phyloP scores from a whole-genome alignment of 2,888 invertebrate species.

The Harpalus rubripes region DNA sequence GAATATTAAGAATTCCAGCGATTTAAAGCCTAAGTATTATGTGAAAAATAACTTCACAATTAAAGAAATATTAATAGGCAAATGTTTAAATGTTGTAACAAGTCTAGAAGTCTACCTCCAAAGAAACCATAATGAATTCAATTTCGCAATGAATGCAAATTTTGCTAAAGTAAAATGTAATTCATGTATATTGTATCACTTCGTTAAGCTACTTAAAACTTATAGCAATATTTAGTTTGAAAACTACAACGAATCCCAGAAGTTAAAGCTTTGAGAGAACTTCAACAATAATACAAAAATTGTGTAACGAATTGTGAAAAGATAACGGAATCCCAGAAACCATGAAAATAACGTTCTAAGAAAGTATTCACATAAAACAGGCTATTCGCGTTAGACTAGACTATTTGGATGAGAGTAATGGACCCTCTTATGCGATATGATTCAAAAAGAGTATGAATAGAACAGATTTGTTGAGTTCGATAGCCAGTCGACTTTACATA shows the following conservation, averaged over 20 bases:
- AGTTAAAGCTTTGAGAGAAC: not conserved
- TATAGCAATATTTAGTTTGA: no score
- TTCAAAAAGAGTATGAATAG: not conserved
- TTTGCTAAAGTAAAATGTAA: no score
- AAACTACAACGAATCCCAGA: not conserved
- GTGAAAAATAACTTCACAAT: no score
- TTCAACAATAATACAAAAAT: not conserved
- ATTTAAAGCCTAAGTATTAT: no score
- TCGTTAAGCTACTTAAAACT: not conserved
- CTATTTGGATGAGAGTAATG: not conserved
- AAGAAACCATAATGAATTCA: no score
- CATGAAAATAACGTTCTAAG: conserved; percentile 6
- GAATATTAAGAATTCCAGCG: no score
- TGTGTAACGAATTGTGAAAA: not conserved
- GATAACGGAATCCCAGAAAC: not conserved
- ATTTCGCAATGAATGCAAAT: no score
- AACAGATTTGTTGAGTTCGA: not conserved
- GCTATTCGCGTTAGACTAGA: conserved; percentile 6
- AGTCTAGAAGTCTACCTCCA: no score
- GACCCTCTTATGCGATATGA: conserved; percentile 22
- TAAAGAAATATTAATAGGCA: no score
- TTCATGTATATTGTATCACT: not conserved
- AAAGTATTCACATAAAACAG: conserved; percentile 20
- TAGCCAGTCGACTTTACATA: not conserved
- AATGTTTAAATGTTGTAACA: no score